phyloP scores from a whole-genome alignment of 2,797 vertebrate genomes.

The Numenius phaeopus region DNA sequence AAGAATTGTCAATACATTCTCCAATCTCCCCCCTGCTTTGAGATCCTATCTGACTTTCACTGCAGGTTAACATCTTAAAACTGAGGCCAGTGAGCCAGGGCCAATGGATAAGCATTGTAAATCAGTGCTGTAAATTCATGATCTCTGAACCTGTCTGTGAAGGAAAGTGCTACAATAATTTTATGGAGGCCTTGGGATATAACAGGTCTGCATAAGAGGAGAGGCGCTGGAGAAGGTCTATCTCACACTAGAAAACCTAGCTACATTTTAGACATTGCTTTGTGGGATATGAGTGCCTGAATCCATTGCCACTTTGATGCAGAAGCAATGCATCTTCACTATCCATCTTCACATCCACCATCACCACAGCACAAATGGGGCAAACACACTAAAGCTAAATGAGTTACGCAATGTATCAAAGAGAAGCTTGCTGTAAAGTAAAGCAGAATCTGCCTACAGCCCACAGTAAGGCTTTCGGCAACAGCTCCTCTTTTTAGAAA shows the following conservation, averaged over 20 bases:
- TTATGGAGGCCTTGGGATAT: not conserved
- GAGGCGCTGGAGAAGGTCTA: not conserved
- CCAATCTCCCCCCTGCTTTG: not conserved
- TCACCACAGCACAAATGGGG: not conserved
- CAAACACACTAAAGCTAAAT: not conserved
- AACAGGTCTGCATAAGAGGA: not conserved
- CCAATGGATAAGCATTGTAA: not conserved
- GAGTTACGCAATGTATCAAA: not conserved
- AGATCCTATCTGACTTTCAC: not conserved
- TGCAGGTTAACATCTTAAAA: not conserved
- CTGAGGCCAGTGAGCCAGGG: not conserved
- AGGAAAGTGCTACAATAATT: not conserved
- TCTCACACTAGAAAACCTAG: not conserved
- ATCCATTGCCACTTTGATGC: not conserved
- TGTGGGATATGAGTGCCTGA: not conserved
- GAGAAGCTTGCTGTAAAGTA: not conserved
- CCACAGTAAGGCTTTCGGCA: not conserved
- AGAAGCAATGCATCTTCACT: not conserved
- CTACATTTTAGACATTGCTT: not conserved
- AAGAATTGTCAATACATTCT: not conserved
- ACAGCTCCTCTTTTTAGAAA: not conserved
- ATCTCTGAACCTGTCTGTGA: not conserved
- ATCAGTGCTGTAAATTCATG: not conserved
- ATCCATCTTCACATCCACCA: not conserved
- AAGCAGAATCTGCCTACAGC: not conserved